A percentile compares a stretch with the other conserved stretches of the same genome.
These are phyloP conservation scores for Steinernema hermaphroditum DNA, from an alignment of 2,888 invertebrate genomes.

Conservation along the genomic window DNA sequence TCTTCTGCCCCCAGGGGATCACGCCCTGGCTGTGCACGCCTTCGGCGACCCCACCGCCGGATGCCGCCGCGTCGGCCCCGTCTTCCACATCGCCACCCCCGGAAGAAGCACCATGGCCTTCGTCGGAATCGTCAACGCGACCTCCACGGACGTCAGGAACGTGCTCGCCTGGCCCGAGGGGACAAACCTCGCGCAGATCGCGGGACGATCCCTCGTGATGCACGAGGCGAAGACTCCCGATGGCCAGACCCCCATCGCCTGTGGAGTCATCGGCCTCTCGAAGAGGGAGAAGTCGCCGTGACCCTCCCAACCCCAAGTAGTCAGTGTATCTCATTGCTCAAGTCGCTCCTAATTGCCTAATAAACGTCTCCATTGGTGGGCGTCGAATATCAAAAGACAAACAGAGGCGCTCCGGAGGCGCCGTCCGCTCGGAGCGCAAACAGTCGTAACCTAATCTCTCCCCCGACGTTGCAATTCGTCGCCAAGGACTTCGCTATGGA, in stretches of 20 bases:
- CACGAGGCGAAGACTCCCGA: slow-evolving; percentile 17
- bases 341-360: no score
- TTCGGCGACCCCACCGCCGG: slow-evolving; percentile 37
- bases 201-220: slow-evolving; percentile 1
- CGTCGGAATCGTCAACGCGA: slow-evolving; percentile 1
- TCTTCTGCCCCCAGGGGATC: neutral
- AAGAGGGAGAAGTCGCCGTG: neutral
- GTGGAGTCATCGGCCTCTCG: slow-evolving; percentile 20
- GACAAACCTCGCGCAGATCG: slow-evolving; percentile 4
- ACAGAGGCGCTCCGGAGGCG: no score
- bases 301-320: neutral
- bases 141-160: neutral
- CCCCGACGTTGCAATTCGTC: no score
- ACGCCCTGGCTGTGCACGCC: slow-evolving; percentile 3
- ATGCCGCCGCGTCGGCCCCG: slow-evolving; percentile 32
- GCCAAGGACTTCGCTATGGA: no score
- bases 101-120: slow-evolving; percentile 1
- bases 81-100: neutral
- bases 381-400: no score
- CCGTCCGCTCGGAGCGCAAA: no score
- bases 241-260: neutral
- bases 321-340: no score
- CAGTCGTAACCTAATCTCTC: no score
- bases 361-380: no score
- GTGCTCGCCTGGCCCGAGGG: slow-evolving; percentile 14